Evolutionary conservation across 1,140 invertebrate genomes (phyloP), one percentile per base, ranked within the genome.

Genomic region (Sitophilus oryzae): DNA sequence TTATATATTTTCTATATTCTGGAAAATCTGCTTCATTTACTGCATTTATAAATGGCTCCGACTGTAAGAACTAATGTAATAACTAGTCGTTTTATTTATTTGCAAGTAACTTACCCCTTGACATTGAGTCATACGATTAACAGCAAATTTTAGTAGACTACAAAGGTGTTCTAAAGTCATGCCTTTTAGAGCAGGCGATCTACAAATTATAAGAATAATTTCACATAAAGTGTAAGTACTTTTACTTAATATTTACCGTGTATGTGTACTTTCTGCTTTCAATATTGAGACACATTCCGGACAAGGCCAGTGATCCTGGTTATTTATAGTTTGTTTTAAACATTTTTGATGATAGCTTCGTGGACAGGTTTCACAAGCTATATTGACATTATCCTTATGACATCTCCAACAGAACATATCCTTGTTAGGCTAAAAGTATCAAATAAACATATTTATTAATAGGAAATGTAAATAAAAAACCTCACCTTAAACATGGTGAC

Each of bases 361-460:
- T n/a, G 89, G 86, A 73, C 92, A 96, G 20, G 85, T 82, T 55
- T 83, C 84, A 70, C 92, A 95, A 15, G 79, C 73, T 64, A 83
- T 73, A 51, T 80, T 79, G 0, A 72, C 68, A 0, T 81, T 80
- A 44, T 85, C 81, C 58, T 82, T 80, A 55, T 89, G 86, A 68
- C 93, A 96, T 38, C 86, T 74, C 92, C 92, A 96, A 70, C 93
- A 96, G 66, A 85, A 95, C 37, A 79, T 79, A 73, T 96, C 93
- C 59, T 74, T 77, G 3, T 76, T 66, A 30, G 50, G 53, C 64
- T 52, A 40, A 38, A 54, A 14, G 22, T 19, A 45, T 48, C 6
- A 48, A 48, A 48, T 38, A 11, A 18, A 19, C 11, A 1, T 40
- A 2, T 49, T 18, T 46, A 11, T 15, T 43, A 45, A 49, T 18